Evolutionary conservation across 2,797 vertebrate species (phyloP), one percentile per base, ranked within the genome.

Genomic region (Coreius guichenoti): DNA sequence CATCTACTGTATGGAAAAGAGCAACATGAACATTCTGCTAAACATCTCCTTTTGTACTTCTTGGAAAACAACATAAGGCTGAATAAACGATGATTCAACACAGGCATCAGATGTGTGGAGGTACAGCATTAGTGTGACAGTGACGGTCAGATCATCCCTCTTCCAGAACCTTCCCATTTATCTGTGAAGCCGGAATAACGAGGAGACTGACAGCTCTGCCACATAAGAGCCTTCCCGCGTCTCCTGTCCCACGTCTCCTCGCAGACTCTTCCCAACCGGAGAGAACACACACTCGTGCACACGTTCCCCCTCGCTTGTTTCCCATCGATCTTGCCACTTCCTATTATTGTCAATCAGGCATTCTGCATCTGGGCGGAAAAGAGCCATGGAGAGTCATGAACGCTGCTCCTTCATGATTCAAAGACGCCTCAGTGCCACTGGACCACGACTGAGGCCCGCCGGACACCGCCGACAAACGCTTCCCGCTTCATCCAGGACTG

Each of bases 301-400:
- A 83, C 89, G 69, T 80, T 69, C 89, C 90, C 89, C 88, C 91
- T 93, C 93, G 92, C 92, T 94, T 94, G 93, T 94, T 92, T 93
- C 90, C 91, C 91, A 94, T 95, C 92, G 93, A 95, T 94, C 93
- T 94, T 95, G 95, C 94, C 95, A 95, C 92, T 95, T 95, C 92
- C 93, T 91, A 95, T 96, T 95, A 95, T 93, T 94, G 93, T 95
- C 94, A 96, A 94, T 95, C 94, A 95, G 91, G 75, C 45, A 86
- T 19, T 88, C 89, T 73, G 80, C 82, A 89, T 93, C 92, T 93
- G 90, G 80, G 86, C 82, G 70, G 93, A 92, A 87, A 58, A 26
- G 87, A 87, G 91, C 90, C 86, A 45, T 87, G 84, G 12, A 81
- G 84, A 83, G 75, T 49, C 23, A 8, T n/a, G 31, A 79, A 26